Conservation (phyloP, 2,113 vertebrate genomes). For the Arenaria interpres region DNA sequence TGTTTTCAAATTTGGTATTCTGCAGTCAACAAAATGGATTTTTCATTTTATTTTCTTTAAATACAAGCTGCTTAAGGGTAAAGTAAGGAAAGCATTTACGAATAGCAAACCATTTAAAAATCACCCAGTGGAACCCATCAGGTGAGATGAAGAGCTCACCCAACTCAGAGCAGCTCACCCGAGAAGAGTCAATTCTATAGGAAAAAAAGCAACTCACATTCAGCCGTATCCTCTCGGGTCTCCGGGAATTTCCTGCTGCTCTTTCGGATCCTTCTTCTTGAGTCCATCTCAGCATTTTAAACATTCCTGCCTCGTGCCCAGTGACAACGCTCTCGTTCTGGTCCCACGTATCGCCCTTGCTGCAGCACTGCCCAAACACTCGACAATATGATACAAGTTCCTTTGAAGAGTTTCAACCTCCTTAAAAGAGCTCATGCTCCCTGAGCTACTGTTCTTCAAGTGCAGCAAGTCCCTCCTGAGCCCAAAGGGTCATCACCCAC, state of each 20-base stretch:
- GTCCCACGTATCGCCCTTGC: background rate
- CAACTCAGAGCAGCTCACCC: background rate
- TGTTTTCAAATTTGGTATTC: background rate
- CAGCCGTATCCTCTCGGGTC: background rate
- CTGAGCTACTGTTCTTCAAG: background rate
- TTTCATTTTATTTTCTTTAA: background rate
- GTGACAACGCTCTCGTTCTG: rapidly evolving
- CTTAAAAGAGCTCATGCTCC: background rate
- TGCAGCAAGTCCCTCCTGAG: background rate
- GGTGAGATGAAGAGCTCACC: background rate
- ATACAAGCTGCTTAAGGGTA: background rate
- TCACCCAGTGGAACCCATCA: background rate
- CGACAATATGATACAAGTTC: background rate
- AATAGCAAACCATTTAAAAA: background rate
- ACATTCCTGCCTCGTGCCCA: background rate
- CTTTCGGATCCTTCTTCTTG: background rate
- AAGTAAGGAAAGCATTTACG: background rate
- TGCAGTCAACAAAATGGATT: background rate
- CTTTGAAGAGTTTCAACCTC: background rate
- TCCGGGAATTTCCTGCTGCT: background rate
- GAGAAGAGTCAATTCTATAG: background rate
- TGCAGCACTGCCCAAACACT: background rate
- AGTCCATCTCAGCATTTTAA: background rate
- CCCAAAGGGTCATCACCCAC: background rate
- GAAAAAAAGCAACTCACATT: background rate